Percentiles rank a stretch among this genome's conserved stretches.
Evolutionary conservation across 2,888 invertebrate species (phyloP).

Genomic region (Ormyrus labotus): DNA sequence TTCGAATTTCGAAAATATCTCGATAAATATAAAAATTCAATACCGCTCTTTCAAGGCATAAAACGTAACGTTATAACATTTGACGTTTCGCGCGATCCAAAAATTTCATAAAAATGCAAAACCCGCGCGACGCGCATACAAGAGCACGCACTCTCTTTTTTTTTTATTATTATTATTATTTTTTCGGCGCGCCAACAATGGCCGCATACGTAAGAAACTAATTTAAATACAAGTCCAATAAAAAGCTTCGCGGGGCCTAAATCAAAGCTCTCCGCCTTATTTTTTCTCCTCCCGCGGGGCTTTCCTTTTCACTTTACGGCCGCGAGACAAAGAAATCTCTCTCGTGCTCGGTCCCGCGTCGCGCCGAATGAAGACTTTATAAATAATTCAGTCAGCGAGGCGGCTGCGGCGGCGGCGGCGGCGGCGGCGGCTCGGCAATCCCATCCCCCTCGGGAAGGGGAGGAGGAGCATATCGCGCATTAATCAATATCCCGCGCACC

Average conservation of each 20-base stretch:
- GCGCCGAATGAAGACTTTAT: slow-evolving; percentile 72
- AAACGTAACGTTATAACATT: too few species aligned
- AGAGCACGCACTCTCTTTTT: background rate
- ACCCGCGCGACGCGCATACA: too few species aligned
- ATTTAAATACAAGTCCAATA: slow-evolving; percentile 21
- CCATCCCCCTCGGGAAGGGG: slow-evolving; percentile 56
- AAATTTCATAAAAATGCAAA: background rate
- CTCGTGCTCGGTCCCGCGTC: slow-evolving; percentile 61
- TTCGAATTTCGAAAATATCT: too few species aligned
- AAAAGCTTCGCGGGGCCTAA: slow-evolving; percentile 39
- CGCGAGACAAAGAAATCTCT: slow-evolving; percentile 53
- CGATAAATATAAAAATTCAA: too few species aligned
- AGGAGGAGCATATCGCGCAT: slow-evolving; percentile 64
- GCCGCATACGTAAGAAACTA: slow-evolving; percentile 40
- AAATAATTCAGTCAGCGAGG: slow-evolving; percentile 71
- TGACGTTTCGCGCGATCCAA: too few species aligned
- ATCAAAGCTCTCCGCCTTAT: slow-evolving; percentile 49
- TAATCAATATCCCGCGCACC: slow-evolving; percentile 70
- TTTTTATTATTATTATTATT: too few species aligned
- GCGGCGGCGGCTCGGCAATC: slow-evolving; percentile 64
- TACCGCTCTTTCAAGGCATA: too few species aligned
- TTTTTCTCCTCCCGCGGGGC: slow-evolving; percentile 16
- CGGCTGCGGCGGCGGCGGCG: too few species aligned
- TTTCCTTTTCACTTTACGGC: slow-evolving; percentile 46
- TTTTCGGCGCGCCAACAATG: slow-evolving; percentile 12